Conservation (phyloP, 2,113 vertebrate species). For the Butastur rufipennis region DNA sequence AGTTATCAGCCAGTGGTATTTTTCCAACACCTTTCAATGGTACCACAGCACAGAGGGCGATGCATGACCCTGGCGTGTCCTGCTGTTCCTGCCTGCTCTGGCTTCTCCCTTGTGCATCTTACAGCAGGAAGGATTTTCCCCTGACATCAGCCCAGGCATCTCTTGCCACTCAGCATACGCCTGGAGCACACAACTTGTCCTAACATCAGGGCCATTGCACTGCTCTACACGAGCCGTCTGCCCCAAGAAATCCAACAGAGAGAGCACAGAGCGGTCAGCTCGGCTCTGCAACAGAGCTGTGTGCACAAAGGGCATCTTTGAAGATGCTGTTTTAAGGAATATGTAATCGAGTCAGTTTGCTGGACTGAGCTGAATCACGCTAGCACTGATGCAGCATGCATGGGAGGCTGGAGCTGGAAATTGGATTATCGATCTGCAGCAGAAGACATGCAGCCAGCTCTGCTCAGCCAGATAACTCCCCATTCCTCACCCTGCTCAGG, state of each 20-base stretch:
- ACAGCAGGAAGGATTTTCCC: background rate
- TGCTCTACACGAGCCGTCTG: accelerated
- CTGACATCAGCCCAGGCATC: background rate
- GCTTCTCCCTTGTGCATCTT: background rate
- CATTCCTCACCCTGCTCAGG: background rate
- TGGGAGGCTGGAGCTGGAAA: background rate
- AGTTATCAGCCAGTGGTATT: background rate
- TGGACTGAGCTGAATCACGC: background rate
- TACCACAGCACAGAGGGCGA: accelerated
- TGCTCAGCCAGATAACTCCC: background rate
- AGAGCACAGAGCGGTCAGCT: background rate
- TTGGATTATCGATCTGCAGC: background rate
- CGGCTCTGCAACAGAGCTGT: background rate
- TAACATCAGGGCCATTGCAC: accelerated
- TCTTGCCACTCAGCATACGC: accelerated
- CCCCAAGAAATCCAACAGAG: background rate
- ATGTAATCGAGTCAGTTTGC: background rate
- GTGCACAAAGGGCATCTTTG: background rate
- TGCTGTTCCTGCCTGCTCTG: background rate
- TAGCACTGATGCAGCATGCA: accelerated
- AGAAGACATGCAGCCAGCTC: background rate
- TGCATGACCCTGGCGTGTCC: background rate
- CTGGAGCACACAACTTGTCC: background rate
- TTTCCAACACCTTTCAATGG: background rate
- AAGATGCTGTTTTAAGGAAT: background rate